Percentiles rank a stretch among this genome's conserved stretches.
Conservation (phyloP, 1,140 invertebrate genomes). For the Bombus superbus region DNA sequence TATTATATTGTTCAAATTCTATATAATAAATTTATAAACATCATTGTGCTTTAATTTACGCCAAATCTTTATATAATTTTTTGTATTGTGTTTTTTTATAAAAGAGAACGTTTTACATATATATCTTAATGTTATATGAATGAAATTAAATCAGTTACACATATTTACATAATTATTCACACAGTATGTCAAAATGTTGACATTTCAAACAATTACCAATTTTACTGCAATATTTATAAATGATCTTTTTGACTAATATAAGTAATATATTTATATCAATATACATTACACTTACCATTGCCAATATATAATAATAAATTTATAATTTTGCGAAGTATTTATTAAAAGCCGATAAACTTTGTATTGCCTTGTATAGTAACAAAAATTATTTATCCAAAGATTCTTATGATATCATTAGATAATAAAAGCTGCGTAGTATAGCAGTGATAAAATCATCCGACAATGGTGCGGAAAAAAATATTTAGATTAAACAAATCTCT, state of each 20-base stretch:
- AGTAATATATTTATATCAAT: conserved; percentile 8
- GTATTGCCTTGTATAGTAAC: neutral
- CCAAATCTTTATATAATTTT: conserved; percentile 1
- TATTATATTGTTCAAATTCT: conserved; percentile 25
- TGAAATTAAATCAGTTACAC: conserved; percentile 49
- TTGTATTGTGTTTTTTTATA: neutral
- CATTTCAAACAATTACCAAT: conserved; percentile 37
- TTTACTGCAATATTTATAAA: conserved; percentile 27
- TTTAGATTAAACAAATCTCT: conserved; percentile 38
- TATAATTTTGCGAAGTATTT: neutral
- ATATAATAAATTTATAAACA: conserved; percentile 51
- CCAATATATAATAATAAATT: conserved; percentile 13
- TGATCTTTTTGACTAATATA: neutral
- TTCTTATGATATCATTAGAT: neutral
- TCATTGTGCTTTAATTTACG: conserved; percentile 1
- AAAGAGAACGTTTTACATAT: conserved; percentile 28
- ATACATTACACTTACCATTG: conserved; percentile 10
- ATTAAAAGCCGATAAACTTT: conserved; percentile 21
- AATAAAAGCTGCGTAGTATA: conserved; percentile 17
- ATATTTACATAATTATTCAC: conserved; percentile 55
- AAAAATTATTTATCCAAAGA: neutral
- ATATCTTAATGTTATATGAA: conserved; percentile 24
- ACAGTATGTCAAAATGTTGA: conserved; percentile 33
- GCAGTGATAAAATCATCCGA: neutral
- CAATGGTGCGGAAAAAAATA: conserved; percentile 23